A percentile compares a stretch with the other conserved stretches of the same genome.
phyloP scores from a whole-genome alignment of 1,140 invertebrate species.

The Phymorhynchus buccinoides region DNA sequence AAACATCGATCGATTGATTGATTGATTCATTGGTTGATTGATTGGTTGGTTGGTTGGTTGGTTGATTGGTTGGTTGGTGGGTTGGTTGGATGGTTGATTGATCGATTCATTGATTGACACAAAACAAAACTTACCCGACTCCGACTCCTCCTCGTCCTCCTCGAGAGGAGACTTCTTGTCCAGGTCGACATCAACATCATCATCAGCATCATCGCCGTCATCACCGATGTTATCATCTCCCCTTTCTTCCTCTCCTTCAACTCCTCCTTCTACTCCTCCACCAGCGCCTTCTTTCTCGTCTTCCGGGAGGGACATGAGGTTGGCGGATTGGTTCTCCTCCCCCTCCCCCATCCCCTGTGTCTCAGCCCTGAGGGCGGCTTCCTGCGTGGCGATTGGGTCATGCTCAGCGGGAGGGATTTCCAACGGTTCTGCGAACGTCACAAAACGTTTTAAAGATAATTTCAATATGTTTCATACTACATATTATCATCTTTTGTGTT shows the following conservation, averaged over 20 bases:
- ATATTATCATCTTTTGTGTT: no score
- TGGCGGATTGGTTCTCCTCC: no score
- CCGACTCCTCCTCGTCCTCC: not conserved
- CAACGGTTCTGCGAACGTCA: not conserved
- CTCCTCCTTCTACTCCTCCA: not conserved
- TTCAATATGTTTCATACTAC: no score
- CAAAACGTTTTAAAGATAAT: no score
- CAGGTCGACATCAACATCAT: not conserved
- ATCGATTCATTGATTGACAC: no score
- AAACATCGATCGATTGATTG: no score
- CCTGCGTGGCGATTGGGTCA: slow-evolving; percentile 27
- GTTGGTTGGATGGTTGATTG: no score
- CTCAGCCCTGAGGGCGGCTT: not conserved
- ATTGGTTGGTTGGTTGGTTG: no score
- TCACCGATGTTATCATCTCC: no score
- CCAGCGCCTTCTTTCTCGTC: not conserved
- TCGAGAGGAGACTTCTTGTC: not conserved
- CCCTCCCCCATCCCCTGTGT: not conserved
- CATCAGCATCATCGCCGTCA: not conserved
- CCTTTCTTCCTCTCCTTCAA: not conserved
- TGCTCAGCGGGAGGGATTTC: not conserved
- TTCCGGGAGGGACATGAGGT: no score
- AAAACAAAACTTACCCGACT: not conserved
- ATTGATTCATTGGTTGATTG: no score
- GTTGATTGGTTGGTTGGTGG: no score